Evolutionary conservation across 2,888 invertebrate genomes (phyloP), one percentile per base, ranked within the genome.

Genomic region (Drosophila neotestacea): DNA sequence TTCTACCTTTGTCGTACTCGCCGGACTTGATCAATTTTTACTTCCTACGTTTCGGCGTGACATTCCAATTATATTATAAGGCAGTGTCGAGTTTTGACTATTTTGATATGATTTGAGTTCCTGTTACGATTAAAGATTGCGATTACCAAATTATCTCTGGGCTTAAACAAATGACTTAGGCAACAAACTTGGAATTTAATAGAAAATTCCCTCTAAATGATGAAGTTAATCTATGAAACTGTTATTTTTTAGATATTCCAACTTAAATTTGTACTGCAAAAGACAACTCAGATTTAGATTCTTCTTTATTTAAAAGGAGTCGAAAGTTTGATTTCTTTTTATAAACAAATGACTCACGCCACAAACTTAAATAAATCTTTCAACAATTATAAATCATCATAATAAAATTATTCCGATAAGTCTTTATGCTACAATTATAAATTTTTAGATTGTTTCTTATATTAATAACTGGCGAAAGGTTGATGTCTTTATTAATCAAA

Each of bases 1-100:
- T 59, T 22, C 46, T 55, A 22, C 11, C 30, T 41, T 62, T 61
- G 32, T 39, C 13, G 41, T 52, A 51, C 42, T 58, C 52, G 36
- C 16, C 30, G 44, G 39, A 54, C 58, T 44, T 32, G 44, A 61
- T 50, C 44, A 64, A 51, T 56, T 66, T 82, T 77, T 58, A 87
- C 82, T 79, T 88, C 88, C 81, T 79, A 76, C 81, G 76, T 74
- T 67, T 70, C 41, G 64, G 46, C 67, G 22, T 44, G 50, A 47
- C 62, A 77, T 70, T 61, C 73, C 62, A 70, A 73, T 73, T 42
- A 36, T 69, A 74, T 75, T 77, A 69, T 70, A 65, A 62, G 68
- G 32, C 22, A 44, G 4, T 27, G 39, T 10, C 47, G 36, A 41
- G 30, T 48, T 48, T 74, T 47, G 41, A 38, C 39, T 55, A 55